Base-by-base conservation (phyloP, 2,113 vertebrate genomes). In the Apteryx mantelli region DNA sequence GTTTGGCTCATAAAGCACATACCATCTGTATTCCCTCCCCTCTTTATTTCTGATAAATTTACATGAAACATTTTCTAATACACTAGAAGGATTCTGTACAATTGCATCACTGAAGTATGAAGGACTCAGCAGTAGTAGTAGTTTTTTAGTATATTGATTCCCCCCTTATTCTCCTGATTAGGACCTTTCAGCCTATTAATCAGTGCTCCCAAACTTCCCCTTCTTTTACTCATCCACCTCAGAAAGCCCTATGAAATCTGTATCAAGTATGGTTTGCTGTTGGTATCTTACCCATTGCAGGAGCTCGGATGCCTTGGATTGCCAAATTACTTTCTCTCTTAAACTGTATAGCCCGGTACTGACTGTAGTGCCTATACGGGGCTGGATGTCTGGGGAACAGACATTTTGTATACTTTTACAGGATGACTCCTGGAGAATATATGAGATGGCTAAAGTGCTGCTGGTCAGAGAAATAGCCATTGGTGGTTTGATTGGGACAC, bases 21-120 rank as follows among this genome's bases (percentile, higher is more conserved):
- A 65, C 71, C 79, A 94, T 34, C 85, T 95, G 44, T 70, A 58
- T 86, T 94, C 79, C 30, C 40, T 91, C 30, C 44, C 30, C 17
- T 94, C 79, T 89, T 91, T 55, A 44, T 77, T 79, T 88, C 82
- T 83, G 46, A 77, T 82, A 89, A 69, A 85, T 88, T 38, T 46
- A 60, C 40, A 11, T 68, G 38, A 82, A 93, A 74, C 74, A 15
- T 79, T 80, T 70, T 82, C 44, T 74, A 17, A 21, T 58, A 7
- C 2, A 1, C 63, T 46, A 81, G 88, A 82, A 93, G 77, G 77
- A 52, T 85, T 80, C 34, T 53, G 50, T 80, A 70, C 74, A 50
- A 7, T 77, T 81, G 50, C 56, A 66, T 34, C 65, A 44, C 70
- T 82, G 36, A 69, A 61, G 48, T 21, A 24, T 21, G 83, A 73